Conservation (phyloP, 2,888 invertebrate genomes). For the Parascotia fuliginaria region DNA sequence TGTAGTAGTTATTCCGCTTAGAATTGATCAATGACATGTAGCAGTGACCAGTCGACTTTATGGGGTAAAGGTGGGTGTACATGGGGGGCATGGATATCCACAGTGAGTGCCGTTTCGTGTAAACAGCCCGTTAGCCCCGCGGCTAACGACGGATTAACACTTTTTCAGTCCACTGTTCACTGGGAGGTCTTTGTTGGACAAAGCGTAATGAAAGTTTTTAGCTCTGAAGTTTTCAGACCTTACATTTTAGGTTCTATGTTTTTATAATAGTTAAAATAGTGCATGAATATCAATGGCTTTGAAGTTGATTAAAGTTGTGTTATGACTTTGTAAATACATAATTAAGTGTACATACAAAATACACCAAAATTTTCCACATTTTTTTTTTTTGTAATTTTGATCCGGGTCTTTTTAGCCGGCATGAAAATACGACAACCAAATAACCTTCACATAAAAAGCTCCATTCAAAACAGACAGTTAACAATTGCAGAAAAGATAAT, state of each 20-base stretch:
- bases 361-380: too few species aligned
- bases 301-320: too few species aligned
- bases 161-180: conserved; percentile 22
- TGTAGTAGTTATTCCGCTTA: too few species aligned
- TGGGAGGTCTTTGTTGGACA: conserved; percentile 6
- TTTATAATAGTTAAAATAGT: not conserved
- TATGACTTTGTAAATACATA: too few species aligned
- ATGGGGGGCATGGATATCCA: not conserved
- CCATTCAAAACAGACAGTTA: too few species aligned
- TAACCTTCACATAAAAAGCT: too few species aligned
- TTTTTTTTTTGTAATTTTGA: too few species aligned
- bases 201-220: conserved; percentile 13
- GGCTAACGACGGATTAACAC: conserved; percentile 46
- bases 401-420: too few species aligned
- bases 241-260: conserved; percentile 1
- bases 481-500: too few species aligned
- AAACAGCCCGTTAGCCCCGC: conserved; percentile 50
- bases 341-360: too few species aligned
- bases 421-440: too few species aligned
- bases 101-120: conserved; percentile 57
- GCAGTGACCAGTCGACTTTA: conserved; percentile 10
- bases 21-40: not conserved
- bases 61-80: conserved; percentile 7
- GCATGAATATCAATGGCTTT: too few species aligned
- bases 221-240: conserved; percentile 9